A percentile compares a stretch with the other conserved stretches of the same genome.
phyloP scores from a whole-genome alignment of 2,113 vertebrate genomes.

The Arvicanthis niloticus region DNA sequence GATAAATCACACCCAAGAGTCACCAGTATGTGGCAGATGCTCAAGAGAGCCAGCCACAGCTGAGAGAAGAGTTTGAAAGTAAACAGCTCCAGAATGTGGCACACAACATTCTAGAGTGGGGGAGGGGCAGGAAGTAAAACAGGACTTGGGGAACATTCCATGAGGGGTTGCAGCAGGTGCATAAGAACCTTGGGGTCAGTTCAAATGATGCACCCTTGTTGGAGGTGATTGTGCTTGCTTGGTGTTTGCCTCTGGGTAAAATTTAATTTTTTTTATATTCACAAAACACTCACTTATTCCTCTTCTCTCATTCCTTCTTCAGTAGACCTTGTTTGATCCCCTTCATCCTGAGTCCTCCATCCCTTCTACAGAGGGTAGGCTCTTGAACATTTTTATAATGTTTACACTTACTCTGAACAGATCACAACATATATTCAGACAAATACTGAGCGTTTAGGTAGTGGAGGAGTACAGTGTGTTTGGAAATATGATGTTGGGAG shows the following conservation, averaged over 20 bases:
- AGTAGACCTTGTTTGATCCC: not conserved
- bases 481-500: not conserved
- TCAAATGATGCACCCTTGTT: not conserved
- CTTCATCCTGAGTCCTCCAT: not conserved
- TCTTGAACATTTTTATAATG: not conserved
- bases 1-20: not conserved
- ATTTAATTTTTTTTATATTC: not conserved
- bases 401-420: not conserved
- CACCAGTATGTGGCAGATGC: not conserved
- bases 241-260: not conserved
- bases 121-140: not conserved
- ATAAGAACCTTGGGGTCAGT: not conserved
- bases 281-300: not conserved
- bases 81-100: slow-evolving; percentile 14
- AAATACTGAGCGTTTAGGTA: not conserved
- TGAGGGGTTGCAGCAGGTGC: not conserved
- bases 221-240: not conserved
- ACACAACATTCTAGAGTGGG: not conserved
- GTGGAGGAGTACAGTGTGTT: not conserved
- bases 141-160: not conserved
- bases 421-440: not conserved
- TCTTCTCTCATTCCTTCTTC: not conserved
- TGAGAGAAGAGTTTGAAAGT: not conserved
- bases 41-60: not conserved
- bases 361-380: not conserved